Percentiles rank a stretch among this genome's conserved stretches.
These are phyloP conservation scores for Brachionus rubens DNA, from an alignment of 1,140 invertebrate species.

Conservation along the genomic window DNA sequence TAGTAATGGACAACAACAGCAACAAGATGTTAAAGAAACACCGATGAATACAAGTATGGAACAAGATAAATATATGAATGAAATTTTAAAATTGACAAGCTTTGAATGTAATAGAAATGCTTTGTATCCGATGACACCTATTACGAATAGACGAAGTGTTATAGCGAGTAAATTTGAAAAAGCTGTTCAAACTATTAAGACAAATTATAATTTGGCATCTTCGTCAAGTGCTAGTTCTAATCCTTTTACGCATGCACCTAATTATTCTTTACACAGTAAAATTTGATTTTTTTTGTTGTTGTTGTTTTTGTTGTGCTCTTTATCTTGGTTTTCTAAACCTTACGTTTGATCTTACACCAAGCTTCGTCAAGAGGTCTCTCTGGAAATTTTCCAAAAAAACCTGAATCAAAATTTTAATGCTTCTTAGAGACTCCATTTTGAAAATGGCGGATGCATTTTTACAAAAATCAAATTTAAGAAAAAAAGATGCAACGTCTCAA, in stretches of 20 bases:
- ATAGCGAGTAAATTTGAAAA: constrained; percentile 22
- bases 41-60: background rate
- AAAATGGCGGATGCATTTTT: too few species aligned
- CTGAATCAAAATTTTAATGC: too few species aligned
- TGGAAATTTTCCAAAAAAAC: too few species aligned
- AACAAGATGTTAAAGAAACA: background rate
- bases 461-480: too few species aligned
- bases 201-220: constrained; percentile 1
- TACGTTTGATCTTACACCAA: too few species aligned
- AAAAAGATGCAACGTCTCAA: too few species aligned
- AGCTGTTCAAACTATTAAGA: constrained; percentile 37
- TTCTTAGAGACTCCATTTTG: too few species aligned
- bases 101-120: background rate
- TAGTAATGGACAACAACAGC: background rate
- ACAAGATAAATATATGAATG: constrained; percentile 39
- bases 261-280: background rate
- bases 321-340: too few species aligned
- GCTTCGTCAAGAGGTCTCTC: too few species aligned
- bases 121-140: background rate
- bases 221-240: background rate
- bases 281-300: background rate
- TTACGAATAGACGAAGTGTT: background rate
- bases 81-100: constrained; percentile 31
- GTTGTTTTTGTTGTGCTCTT: too few species aligned
- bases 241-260: background rate